phyloP scores from a whole-genome alignment of 2,797 vertebrate species.

The Ctenopoma kingsleyae region DNA sequence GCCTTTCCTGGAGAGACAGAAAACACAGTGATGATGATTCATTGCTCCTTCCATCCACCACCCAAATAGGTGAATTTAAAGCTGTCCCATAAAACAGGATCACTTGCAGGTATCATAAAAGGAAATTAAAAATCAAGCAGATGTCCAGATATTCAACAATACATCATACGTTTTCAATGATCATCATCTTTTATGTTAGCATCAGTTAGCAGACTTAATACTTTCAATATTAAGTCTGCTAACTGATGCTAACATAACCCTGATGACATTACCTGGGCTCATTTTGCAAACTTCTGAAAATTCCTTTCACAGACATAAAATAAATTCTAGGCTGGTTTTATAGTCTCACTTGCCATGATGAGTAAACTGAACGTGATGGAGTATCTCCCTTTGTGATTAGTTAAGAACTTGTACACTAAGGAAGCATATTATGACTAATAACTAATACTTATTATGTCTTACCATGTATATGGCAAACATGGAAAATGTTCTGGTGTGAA shows the following conservation, averaged over 20 bases:
- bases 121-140: background rate
- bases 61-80: background rate
- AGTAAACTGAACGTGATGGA: background rate
- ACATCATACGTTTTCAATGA: no score
- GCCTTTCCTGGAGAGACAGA: conserved; percentile 87
- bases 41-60: no score
- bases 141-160: no score
- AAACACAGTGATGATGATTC: background rate
- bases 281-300: background rate
- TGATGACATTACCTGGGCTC: background rate
- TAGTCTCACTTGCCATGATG: background rate
- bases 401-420: background rate
- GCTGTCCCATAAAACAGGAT: background rate
- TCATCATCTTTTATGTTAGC: no score
- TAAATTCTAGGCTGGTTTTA: background rate
- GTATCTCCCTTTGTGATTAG: background rate
- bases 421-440: background rate
- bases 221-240: no score
- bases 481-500: background rate
- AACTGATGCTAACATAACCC: background rate
- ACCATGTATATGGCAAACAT: background rate
- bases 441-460: background rate
- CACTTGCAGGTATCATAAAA: background rate
- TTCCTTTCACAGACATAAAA: no score
- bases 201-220: no score